Evolutionary conservation across 2,888 invertebrate genomes (phyloP), one percentile per base, ranked within the genome.

Genomic region (Zygaena filipendulae): DNA sequence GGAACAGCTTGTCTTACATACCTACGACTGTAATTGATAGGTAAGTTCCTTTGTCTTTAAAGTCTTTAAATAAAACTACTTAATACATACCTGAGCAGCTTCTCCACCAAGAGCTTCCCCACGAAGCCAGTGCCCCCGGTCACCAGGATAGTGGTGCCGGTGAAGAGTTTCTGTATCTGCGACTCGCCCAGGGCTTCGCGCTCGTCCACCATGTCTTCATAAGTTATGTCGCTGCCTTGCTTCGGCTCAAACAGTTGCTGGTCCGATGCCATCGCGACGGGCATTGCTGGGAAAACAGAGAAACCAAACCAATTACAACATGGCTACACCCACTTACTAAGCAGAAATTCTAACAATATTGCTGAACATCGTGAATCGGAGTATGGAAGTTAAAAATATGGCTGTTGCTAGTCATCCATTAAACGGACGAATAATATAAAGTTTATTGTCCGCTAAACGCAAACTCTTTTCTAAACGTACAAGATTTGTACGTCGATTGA

Each of bases 61-160:
- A 8, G 9, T 11, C 13, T 23, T 13, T 23, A 9, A 23, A 5
- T 13, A 13, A 6, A 13, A 11, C 10, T 25, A 2, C 11, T n/a
- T n/a, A n/a, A 11, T 11, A 37, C 57, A 38, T 26, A 80, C 80
- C 96, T 85, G 7, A 98, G 68, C 3, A 98, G 68, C 63, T 97
- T 98, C 61, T 98, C 97, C 0, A 97, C 82, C 6, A 97, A 68
- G 1, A 97, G 91, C 70, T 97, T 97, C 13, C 97, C 97, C 51
- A 98, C 80, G 67, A 97, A 98, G 0, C 97, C 97, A 0, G 95
- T 95, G 3, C 91, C 94, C 1, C 97, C 97, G 0, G 96, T 97
- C 16, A 97, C 82, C 16, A 97, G 83, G 3, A 97, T 74, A 0
- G 70, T 64, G 7, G 64, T 35, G 0, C 68, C 74, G 0, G 60